Conservation (phyloP, 1,140 invertebrate genomes). For the Pseudomyrmex cubaensis region DNA sequence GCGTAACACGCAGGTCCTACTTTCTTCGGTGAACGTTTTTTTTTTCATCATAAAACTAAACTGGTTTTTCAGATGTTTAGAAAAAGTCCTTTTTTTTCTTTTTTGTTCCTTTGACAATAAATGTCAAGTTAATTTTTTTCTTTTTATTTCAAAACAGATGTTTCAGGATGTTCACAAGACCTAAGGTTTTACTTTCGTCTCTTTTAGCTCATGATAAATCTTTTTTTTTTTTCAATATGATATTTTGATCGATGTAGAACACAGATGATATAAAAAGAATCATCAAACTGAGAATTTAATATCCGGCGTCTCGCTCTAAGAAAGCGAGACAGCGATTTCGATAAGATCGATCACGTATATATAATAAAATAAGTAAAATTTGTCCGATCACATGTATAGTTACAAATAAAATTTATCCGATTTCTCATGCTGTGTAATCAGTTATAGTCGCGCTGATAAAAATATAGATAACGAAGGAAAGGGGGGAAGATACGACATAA, state of each 20-base stretch:
- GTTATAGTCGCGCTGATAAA: background rate
- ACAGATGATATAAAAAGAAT: too few species aligned
- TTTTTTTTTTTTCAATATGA: background rate
- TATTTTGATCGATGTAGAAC: too few species aligned
- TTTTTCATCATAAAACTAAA: background rate
- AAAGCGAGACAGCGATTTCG: background rate
- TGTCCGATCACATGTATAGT: background rate
- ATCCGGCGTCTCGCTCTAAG: background rate
- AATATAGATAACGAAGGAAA: slow-evolving; percentile 1
- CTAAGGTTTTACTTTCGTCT: too few species aligned
- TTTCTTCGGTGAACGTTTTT: slow-evolving; percentile 42
- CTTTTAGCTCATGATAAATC: background rate
- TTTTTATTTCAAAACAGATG: slow-evolving; percentile 7
- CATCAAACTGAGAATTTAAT: background rate
- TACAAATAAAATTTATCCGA: slow-evolving; percentile 48
- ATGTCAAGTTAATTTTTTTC: background rate
- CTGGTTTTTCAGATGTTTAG: background rate
- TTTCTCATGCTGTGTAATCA: background rate
- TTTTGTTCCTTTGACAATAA: background rate
- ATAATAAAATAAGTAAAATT: too few species aligned
- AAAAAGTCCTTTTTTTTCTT: background rate
- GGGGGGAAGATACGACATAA: background rate
- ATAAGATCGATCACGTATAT: slow-evolving; percentile 9
- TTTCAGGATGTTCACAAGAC: too few species aligned
- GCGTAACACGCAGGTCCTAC: slow-evolving; percentile 67